Base-by-base conservation (phyloP, 2,797 vertebrate genomes). In the Xyrichtys novacula region DNA sequence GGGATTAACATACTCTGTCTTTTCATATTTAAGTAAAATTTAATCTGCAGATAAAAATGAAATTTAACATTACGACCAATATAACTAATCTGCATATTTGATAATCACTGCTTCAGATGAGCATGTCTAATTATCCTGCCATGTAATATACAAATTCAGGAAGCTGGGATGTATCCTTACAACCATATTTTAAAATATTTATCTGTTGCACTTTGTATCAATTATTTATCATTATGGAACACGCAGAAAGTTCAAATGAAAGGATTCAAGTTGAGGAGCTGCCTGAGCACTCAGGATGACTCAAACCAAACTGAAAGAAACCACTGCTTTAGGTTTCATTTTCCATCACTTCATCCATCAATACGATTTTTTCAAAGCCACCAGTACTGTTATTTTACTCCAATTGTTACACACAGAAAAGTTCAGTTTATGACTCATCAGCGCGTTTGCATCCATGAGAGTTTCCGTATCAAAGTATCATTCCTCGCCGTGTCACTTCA, bases 131-230 rank as follows among this genome's bases (percentile, higher is more conserved):
- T 88, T 74, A 87, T 76, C 40, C 59, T 54, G 60, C 65, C 42
- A 22, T 57, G 70, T 26, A 75, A 76, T 53, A 67, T 54, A 78
- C 71, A 89, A 85, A 84, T 83, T 63, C 69, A 71, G 72, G 55
- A 76, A 75, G 81, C 76, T 28, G 55, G 70, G 86, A 89, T 85
- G 81, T 82, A 87, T 87, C 84, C 86, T 84, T 82, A 88, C 83
- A 88, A 89, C 76, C 83, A 71, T 70, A 66, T 86, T 84, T 91
- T 91, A 58, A 92, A 92, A 92, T 91, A 92, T 92, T 91, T 85
- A 92, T 91, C 88, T 88, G 83, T 90, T 90, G 88, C 89, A 90
- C 90, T 90, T 88, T 89, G 68, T 84, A 42, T 91, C 43, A 90
- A 92, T 90, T 74, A 90, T 92, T 88, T 69, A 92, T 70, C 53